phyloP scores from a whole-genome alignment of 2,888 invertebrate species.

The Drosophila imparisetae region DNA sequence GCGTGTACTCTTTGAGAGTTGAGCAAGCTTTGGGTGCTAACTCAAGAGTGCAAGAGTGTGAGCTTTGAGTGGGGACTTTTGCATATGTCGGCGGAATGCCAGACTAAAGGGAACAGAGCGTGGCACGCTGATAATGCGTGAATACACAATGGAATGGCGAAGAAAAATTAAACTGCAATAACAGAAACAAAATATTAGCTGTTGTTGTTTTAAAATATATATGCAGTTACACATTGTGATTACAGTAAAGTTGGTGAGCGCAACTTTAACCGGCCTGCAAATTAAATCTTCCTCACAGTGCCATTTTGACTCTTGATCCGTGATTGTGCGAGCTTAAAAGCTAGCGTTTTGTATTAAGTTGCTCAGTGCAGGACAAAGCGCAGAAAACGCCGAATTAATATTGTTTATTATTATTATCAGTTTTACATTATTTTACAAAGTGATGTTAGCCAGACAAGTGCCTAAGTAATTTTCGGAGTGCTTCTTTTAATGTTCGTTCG shows the following conservation, averaged over 20 bases:
- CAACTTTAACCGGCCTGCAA: slow-evolving; percentile 20
- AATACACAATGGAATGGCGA: slow-evolving; percentile 39
- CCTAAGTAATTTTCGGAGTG: slow-evolving; percentile 9
- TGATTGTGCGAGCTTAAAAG: slow-evolving; percentile 37
- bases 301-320: slow-evolving; percentile 40
- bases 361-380: slow-evolving; percentile 4
- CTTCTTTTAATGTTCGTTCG: slow-evolving; percentile 2
- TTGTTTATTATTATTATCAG: neutral
- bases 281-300: slow-evolving; percentile 43
- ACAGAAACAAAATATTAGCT: slow-evolving; percentile 25
- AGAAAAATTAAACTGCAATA: slow-evolving; percentile 20
- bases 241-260: slow-evolving; percentile 44
- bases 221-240: slow-evolving; percentile 27
- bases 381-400: slow-evolving; percentile 6
- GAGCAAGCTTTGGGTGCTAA: slow-evolving; percentile 20
- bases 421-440: neutral
- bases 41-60: slow-evolving; percentile 16
- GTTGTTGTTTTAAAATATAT: slow-evolving; percentile 17
- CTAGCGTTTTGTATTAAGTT: neutral
- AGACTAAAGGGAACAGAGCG: slow-evolving; percentile 30
- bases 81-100: slow-evolving; percentile 44
- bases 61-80: slow-evolving; percentile 41
- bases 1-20: slow-evolving; percentile 4
- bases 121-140: slow-evolving; percentile 48
- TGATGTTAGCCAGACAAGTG: neutral